Base-by-base conservation (phyloP, 1,140 invertebrate species). In the Heliconius congener region DNA sequence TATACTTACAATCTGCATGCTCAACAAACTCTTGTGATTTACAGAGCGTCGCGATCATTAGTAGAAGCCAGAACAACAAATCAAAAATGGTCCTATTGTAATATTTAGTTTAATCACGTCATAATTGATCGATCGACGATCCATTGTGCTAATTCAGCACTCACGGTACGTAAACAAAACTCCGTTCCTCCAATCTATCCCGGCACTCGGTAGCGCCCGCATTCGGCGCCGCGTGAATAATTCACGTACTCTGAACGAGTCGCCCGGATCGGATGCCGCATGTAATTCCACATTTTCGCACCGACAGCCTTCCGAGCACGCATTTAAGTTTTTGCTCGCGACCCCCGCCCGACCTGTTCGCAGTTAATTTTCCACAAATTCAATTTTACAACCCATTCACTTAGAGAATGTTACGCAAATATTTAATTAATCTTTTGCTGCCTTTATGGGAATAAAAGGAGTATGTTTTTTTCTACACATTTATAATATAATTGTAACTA, bases 261-360 rank as follows among this genome's bases (percentile, higher is more conserved):
- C 81, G 84, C 80, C 87, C 84, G 83, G 86, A 84, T 87, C 87
- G 85, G 83, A 91, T 89, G 82, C 88, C 90, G 84, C 85, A 86
- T 90, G 88, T 91, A 91, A 91, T 91, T 91, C 86, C 84, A 85
- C 87, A 89, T 91, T 92, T 91, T 92, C 87, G 86, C 88, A 87
- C 85, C 85, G 82, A 84, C 85, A 82, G 82, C 73, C 87, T 85
- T 81, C 83, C 80, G 82, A 84, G 84, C 84, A 90, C 88, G 87
- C 88, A 90, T 93, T 92, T 89, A 91, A 91, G 90, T 93, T 94
- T 94, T 91, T 91, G 88, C 86, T 74, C 82, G 79, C 78, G 78
- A 79, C 80, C 77, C 42, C 42, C 42, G 42, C 42, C 84, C 77
- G 82, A 84, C 87, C 86, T 87, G 87, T 90, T 92, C 85, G 84